Evolutionary conservation across 2,888 invertebrate species (phyloP).

Genomic region (Acleris emargana): DNA sequence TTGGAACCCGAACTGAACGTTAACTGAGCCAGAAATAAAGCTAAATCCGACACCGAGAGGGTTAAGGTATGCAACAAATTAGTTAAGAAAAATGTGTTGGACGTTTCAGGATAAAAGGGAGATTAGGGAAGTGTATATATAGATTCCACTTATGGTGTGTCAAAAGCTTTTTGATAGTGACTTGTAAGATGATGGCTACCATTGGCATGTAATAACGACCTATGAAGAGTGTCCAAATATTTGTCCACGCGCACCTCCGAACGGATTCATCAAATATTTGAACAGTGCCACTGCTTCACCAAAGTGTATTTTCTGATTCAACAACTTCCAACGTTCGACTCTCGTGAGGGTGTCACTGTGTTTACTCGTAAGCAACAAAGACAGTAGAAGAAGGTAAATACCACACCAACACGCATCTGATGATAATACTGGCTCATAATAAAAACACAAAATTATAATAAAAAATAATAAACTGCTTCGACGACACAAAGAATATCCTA

Average conservation of each 20-base stretch:
- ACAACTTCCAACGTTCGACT: conserved; percentile 74
- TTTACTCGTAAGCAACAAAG: conserved; percentile 64
- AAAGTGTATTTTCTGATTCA: conserved; percentile 78
- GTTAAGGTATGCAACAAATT: conserved; percentile 39
- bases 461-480: neutral
- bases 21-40: conserved; percentile 74
- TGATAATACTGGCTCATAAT: conserved; percentile 8
- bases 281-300: conserved; percentile 72
- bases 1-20: conserved; percentile 61
- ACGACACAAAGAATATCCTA: conserved; percentile 22
- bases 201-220: conserved; percentile 70
- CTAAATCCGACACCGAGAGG: conserved; percentile 59
- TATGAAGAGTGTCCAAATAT: conserved; percentile 69
- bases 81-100: conserved; percentile 33
- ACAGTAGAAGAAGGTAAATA: conserved; percentile 55
- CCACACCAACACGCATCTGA: conserved; percentile 45
- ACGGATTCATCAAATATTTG: conserved; percentile 80
- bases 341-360: conserved; percentile 67
- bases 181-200: conserved; percentile 47
- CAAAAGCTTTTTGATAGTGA: conserved; percentile 28
- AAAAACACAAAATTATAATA: neutral
- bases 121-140: conserved; percentile 25
- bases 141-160: conserved; percentile 25
- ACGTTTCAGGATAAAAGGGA: conserved; percentile 11
- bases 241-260: conserved; percentile 72